Base-by-base conservation (phyloP, 2,888 invertebrate genomes). In the Cheilosia vulpina region DNA sequence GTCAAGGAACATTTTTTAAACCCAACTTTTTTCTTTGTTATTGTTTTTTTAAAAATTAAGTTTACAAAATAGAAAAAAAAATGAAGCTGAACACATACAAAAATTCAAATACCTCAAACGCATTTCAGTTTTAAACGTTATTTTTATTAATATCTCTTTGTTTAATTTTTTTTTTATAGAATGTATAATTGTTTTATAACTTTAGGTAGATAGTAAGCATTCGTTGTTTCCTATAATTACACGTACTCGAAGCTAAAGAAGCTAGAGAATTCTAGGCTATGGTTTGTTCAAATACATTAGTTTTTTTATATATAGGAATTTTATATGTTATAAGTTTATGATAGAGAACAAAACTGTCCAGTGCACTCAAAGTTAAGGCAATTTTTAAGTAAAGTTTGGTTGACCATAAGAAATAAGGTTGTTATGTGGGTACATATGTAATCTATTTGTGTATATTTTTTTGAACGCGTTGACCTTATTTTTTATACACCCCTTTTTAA, bases 61-160 rank as follows among this genome's bases (percentile, higher is more conserved):
- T 24, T 19, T 50, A 17, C 5, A 65, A 27, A 24, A 45, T 41
- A 60, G 27, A 52, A 38, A 24, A 57, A 55, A 58, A 45, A 75
- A 50, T 43, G 31, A 72, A 77, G 71, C 72, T 87, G 73, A 79
- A 80, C 80, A 87, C 87, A 88, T 80, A 83, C 82, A 87, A 92
- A 92, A 90, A 92, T 91, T 91, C 89, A 91, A 91, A 91, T 92
- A 91, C 92, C 92, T 92, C 92, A 91, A 89, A 91, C 90, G 92
- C 92, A 91, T 92, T 91, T 91, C 92, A 91, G 91, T 92, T 91
- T 90, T 89, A 21, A 90, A 89, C 89, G 88, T 90, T 89, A 88
- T 88, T 90, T 87, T 68, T 83, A 62, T 71, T 58, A 63, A 73
- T 62, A 47, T 69, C 27, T 76, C 31, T 84, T 66, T 79, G 17